Conservation (phyloP, 1,140 invertebrate genomes). For the roundworm (Caenorhabditis elegans) region WBcel235 BX284602.5:9013001-9013500, state of each 20-base stretch:
- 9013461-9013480: neutral
- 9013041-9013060: no score
- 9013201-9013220: no score
- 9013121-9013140: no score
- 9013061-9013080: no score
- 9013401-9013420: neutral
- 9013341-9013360: neutral
- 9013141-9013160: no score
- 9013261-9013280: neutral
- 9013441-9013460: no score
- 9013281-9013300: neutral
- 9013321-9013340: neutral
- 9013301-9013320: neutral
- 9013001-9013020: no score
- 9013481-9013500: neutral
- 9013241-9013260: neutral
- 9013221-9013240: neutral
- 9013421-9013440: neutral
- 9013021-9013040: no score
- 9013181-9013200: no score
- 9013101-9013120: no score
- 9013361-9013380: neutral
- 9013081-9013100: no score
- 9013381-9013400: slow-evolving; percentile 11
- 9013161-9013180: no score